Evolutionary conservation across 2,113 vertebrate genomes (phyloP).

Genomic region (Chunga burmeisteri): DNA sequence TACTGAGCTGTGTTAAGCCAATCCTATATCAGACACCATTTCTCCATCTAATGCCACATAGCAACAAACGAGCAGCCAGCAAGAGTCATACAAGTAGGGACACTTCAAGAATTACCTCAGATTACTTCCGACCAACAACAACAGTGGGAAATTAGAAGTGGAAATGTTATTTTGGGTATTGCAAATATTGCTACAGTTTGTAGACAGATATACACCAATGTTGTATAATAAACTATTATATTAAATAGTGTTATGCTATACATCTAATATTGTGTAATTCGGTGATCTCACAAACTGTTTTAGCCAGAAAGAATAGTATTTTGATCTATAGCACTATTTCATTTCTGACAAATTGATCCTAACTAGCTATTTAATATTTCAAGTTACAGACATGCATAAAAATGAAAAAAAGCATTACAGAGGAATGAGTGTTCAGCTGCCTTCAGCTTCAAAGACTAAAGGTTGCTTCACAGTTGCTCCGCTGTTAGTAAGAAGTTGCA

Average conservation of each 20-base stretch:
- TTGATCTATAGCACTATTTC: neutral
- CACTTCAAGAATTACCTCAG: neutral
- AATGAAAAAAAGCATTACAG: neutral
- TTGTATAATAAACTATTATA: neutral
- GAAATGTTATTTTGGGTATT: neutral
- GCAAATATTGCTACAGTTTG: neutral
- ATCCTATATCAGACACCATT: neutral
- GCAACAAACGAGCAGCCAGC: neutral
- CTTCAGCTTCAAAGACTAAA: neutral
- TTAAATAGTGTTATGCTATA: neutral
- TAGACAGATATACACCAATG: neutral
- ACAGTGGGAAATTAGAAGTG: neutral
- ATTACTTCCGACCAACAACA: neutral
- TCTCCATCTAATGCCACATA: neutral
- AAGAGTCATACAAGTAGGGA: neutral
- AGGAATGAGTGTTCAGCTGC: neutral
- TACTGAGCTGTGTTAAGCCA: neutral
- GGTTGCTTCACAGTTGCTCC: neutral
- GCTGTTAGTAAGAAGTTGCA: neutral
- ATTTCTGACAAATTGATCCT: neutral
- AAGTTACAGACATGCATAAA: neutral
- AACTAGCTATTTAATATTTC: neutral
- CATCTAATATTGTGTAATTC: neutral
- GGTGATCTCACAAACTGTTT: neutral
- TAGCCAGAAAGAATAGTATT: neutral